Conservation (phyloP, 2,797 vertebrate genomes). For the Spatula versicolor region DNA sequence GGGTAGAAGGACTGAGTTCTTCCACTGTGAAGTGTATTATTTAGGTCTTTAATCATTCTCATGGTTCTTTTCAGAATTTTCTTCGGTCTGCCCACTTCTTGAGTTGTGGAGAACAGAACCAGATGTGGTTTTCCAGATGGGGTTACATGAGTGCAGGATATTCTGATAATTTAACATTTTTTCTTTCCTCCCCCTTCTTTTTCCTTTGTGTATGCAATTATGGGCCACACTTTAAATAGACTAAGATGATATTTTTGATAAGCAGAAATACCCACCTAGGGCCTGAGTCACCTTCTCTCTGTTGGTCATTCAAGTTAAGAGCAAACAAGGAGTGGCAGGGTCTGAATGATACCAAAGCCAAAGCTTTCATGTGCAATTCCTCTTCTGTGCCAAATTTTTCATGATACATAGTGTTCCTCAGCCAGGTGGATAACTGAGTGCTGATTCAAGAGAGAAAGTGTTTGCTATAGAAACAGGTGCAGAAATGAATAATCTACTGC, state of each 20-base stretch:
- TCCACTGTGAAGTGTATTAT: neutral
- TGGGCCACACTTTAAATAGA: neutral
- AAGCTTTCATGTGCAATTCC: neutral
- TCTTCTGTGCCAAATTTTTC: neutral
- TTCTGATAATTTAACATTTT: neutral
- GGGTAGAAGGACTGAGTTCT: neutral
- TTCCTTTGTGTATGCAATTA: neutral
- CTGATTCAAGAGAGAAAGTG: constrained; percentile 11
- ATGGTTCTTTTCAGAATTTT: neutral
- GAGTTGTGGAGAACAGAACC: neutral
- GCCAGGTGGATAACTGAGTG: constrained; percentile 10
- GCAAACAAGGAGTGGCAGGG: neutral
- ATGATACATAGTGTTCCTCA: neutral
- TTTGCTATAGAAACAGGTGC: constrained; percentile 27
- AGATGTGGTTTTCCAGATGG: neutral
- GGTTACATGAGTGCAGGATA: neutral
- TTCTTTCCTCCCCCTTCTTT: neutral
- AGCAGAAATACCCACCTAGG: neutral
- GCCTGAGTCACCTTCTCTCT: neutral
- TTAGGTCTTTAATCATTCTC: neutral
- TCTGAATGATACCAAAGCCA: neutral
- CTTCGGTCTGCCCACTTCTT: neutral
- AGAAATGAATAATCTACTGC: constrained; percentile 6
- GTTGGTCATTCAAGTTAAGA: neutral
- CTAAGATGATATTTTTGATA: neutral